phyloP scores from a whole-genome alignment of 2,888 invertebrate genomes.

The Metacarcinus magister region DNA sequence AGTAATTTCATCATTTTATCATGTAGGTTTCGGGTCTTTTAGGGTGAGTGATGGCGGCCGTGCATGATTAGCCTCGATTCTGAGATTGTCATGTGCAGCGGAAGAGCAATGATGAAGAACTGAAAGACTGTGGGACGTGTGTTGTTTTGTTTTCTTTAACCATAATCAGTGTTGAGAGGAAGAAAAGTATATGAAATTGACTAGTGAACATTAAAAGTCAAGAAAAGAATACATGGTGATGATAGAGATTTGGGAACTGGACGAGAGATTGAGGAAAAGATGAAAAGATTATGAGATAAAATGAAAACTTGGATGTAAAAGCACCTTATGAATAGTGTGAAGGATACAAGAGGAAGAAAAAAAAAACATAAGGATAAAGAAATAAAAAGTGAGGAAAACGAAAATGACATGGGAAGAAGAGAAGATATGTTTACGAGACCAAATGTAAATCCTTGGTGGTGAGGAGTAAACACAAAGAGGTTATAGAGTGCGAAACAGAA shows the following conservation, averaged over 20 bases:
- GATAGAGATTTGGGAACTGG: neutral
- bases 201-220: neutral
- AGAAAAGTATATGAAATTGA: neutral
- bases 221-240: neutral
- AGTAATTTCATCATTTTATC: neutral
- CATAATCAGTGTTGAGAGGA: neutral
- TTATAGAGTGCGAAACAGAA: neutral
- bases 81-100: neutral
- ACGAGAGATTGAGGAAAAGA: neutral
- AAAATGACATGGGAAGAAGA: neutral
- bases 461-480: neutral
- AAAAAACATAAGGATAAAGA: neutral
- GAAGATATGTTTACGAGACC: neutral
- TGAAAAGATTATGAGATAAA: neutral
- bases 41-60: neutral
- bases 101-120: neutral
- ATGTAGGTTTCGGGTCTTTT: neutral
- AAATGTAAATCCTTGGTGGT: neutral
- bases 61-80: neutral
- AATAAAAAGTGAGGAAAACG: neutral
- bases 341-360: neutral
- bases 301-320: neutral
- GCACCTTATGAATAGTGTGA: neutral
- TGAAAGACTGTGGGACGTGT: neutral
- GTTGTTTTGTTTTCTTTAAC: neutral